A percentile compares a stretch with the other conserved stretches of the same genome.
These are phyloP conservation scores for Apodemia mormo DNA, from an alignment of 2,888 invertebrate genomes.

Conservation along the genomic window DNA sequence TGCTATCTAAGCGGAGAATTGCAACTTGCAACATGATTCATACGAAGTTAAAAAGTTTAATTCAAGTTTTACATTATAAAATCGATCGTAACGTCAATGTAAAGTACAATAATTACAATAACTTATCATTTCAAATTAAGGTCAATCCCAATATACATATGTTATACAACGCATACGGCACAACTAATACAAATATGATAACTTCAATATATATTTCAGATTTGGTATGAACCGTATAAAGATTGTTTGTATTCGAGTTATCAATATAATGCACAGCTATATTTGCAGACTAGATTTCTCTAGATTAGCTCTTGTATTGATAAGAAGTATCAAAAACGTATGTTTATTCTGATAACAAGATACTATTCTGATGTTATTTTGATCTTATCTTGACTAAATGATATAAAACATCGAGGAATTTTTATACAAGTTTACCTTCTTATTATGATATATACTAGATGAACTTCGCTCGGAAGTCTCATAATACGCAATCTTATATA, in stretches of 20 bases:
- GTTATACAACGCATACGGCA: neutral
- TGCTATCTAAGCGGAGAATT: neutral
- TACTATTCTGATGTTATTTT: too few relatives aligned
- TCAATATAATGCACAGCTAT: neutral
- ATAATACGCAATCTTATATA: too few relatives aligned
- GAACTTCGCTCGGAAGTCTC: too few relatives aligned
- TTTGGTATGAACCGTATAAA: neutral
- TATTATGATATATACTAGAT: too few relatives aligned
- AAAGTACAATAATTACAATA: neutral
- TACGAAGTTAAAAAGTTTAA: neutral
- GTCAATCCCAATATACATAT: neutral
- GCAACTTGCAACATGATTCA: neutral
- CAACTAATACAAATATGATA: constrained; percentile 3
- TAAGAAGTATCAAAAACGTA: too few relatives aligned
- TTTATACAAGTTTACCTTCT: too few relatives aligned
- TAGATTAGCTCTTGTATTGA: too few relatives aligned
- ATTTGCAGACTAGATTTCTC: too few relatives aligned
- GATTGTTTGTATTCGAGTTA: neutral
- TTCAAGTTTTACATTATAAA: neutral
- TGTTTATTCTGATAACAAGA: too few relatives aligned
- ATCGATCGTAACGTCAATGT: neutral
- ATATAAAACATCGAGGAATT: too few relatives aligned
- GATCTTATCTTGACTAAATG: too few relatives aligned
- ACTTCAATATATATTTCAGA: constrained; percentile 7
- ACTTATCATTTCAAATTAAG: neutral